Conservation (phyloP, 2,888 invertebrate genomes). For the Lacanobia oleracea region DNA sequence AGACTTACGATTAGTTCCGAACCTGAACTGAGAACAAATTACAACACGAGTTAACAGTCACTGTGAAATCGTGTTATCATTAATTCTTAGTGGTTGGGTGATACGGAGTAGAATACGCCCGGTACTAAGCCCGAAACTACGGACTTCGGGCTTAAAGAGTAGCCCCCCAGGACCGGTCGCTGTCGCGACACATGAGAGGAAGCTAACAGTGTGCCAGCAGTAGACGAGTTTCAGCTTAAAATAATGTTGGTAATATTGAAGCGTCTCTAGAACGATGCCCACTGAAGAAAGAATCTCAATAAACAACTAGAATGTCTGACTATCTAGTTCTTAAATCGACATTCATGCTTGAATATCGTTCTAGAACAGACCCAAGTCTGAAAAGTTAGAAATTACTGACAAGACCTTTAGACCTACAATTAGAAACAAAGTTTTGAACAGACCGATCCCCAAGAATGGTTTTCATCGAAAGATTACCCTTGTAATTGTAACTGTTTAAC, state of each 20-base stretch:
- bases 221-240: background rate
- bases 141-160: no score
- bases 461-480: slow-evolving; percentile 31
- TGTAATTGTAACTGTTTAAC: slow-evolving; percentile 9
- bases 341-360: background rate
- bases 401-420: slow-evolving; percentile 21
- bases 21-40: no score
- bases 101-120: no score
- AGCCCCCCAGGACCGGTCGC: no score
- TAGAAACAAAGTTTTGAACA: slow-evolving; percentile 27
- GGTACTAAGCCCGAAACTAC: no score
- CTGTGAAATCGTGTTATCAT: no score
- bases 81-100: no score
- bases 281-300: background rate
- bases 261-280: no score
- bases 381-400: slow-evolving; percentile 27
- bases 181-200: no score
- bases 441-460: slow-evolving; percentile 8
- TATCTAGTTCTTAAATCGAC: background rate
- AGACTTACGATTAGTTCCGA: no score
- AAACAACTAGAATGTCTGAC: background rate
- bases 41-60: no score
- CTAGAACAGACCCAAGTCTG: slow-evolving; percentile 19
- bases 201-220: no score
- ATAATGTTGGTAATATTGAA: background rate